Conservation (phyloP, 2,888 invertebrate genomes). For the Drosophila koepferae region DNA sequence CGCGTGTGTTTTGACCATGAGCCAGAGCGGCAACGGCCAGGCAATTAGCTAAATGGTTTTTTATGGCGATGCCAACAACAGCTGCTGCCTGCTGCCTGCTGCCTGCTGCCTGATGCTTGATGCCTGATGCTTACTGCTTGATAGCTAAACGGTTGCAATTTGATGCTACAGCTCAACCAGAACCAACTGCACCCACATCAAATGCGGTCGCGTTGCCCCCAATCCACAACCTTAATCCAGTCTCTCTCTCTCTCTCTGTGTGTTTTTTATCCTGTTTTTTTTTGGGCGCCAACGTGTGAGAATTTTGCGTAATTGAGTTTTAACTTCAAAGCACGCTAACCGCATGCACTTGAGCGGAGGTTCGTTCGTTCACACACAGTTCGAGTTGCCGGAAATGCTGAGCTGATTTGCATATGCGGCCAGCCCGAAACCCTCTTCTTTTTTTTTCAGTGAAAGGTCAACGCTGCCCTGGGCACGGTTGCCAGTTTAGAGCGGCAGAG, state of each 20-base stretch:
- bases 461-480: constrained; percentile 53
- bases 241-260: neutral
- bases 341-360: constrained; percentile 72
- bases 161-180: constrained; percentile 42
- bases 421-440: constrained; percentile 9
- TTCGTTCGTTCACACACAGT: constrained; percentile 23
- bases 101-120: constrained; percentile 15
- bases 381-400: constrained; percentile 31
- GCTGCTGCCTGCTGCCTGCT: constrained; percentile 25
- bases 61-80: constrained; percentile 47
- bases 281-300: constrained; percentile 74
- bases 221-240: neutral
- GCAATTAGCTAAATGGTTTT: constrained; percentile 78
- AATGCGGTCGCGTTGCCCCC: constrained; percentile 33
- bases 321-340: constrained; percentile 76
- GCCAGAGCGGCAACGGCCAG: constrained; percentile 23
- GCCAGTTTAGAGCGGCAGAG: neutral
- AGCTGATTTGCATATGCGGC: constrained; percentile 74
- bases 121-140: constrained; percentile 50
- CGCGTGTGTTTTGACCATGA: constrained; percentile 4
- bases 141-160: constrained; percentile 60
- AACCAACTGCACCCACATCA: constrained; percentile 64
- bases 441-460: constrained; percentile 64
- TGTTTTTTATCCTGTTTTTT: neutral
- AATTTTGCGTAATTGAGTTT: constrained; percentile 81